phyloP scores from a whole-genome alignment of 2,113 vertebrate genomes.

The Reinhardtius hippoglossoides region DNA sequence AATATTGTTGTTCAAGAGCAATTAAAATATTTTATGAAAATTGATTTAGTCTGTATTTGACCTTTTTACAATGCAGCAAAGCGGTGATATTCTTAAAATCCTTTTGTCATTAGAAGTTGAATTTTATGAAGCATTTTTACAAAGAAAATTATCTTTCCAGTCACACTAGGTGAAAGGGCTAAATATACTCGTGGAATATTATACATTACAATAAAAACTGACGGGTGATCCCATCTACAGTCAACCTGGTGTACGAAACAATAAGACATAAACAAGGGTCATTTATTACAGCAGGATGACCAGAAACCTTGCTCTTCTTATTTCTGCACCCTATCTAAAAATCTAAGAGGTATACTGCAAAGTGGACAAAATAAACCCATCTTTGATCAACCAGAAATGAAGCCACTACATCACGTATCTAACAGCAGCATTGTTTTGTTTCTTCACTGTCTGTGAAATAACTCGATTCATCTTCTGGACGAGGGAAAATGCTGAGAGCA shows the following conservation, averaged over 20 bases:
- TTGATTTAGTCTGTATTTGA: neutral
- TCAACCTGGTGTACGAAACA: conserved; percentile 23
- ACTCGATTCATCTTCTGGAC: conserved; percentile 76
- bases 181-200: conserved; percentile 17
- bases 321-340: conserved; percentile 3
- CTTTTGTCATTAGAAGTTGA: conserved; percentile 1
- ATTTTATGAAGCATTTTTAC: conserved; percentile 26
- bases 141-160: conserved; percentile 59
- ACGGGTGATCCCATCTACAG: conserved; percentile 22
- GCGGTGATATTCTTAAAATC: neutral
- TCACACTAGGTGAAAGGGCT: conserved; percentile 40
- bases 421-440: conserved; percentile 69
- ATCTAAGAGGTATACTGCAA: conserved; percentile 46
- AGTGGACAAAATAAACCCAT: conserved; percentile 48
- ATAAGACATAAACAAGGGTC: conserved; percentile 26
- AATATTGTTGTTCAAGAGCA: neutral
- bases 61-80: conserved; percentile 4
- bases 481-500: conserved; percentile 78
- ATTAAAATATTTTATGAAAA: neutral
- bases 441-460: conserved; percentile 71
- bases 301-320: conserved; percentile 19
- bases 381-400: conserved; percentile 65
- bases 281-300: conserved; percentile 51
- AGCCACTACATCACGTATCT: conserved; percentile 56
- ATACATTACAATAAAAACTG: conserved; percentile 34